Percentiles rank a stretch among this genome's conserved stretches.
phyloP scores from a whole-genome alignment of 2,797 vertebrate genomes.

The Chiloscyllium punctatum region DNA sequence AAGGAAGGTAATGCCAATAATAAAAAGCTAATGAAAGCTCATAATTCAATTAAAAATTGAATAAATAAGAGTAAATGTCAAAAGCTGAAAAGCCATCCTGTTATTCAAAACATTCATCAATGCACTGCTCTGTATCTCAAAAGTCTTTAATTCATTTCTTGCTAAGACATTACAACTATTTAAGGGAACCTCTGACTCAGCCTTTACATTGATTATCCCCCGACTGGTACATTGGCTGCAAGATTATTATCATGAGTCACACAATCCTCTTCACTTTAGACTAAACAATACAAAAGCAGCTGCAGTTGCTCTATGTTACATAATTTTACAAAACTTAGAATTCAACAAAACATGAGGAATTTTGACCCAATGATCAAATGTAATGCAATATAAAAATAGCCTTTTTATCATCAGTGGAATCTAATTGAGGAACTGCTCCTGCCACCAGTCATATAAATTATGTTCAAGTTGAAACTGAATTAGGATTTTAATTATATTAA shows the following conservation, averaged over 20 bases:
- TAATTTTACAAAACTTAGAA: background rate
- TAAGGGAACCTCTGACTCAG: background rate
- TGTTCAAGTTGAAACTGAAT: background rate
- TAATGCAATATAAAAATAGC: background rate
- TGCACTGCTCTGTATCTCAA: too few species aligned
- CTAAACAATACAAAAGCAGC: background rate
- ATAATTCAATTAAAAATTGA: background rate
- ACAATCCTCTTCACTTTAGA: conserved; percentile 11
- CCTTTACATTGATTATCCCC: background rate
- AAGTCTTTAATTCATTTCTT: background rate
- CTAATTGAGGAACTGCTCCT: background rate
- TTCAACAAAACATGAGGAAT: background rate
- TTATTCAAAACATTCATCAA: background rate
- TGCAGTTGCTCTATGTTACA: background rate
- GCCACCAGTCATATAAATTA: background rate
- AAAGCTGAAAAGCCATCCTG: background rate
- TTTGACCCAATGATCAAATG: background rate
- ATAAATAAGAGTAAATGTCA: background rate
- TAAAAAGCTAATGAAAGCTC: background rate
- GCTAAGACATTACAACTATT: background rate
- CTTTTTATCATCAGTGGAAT: background rate
- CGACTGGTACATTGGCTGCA: background rate
- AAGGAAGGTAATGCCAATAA: background rate
- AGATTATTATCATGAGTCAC: background rate
- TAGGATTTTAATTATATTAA: background rate